These are phyloP conservation scores for Folsomia manolachei DNA, from an alignment of 2,888 invertebrate genomes.

Conservation along the genomic window DNA sequence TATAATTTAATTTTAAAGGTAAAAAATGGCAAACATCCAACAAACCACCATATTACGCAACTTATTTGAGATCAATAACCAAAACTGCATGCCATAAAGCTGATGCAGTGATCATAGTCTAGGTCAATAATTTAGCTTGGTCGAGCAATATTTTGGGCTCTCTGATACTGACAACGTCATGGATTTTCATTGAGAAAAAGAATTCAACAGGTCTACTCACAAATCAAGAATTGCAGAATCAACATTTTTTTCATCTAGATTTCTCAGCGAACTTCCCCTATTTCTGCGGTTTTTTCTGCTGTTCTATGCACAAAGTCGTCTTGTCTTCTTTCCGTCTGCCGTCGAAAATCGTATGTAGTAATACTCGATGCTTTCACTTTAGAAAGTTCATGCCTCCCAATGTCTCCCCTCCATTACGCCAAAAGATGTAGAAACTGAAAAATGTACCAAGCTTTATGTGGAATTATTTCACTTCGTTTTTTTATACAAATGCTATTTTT, in stretches of 20 bases:
- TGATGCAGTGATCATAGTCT: neutral
- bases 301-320: slow-evolving; percentile 39
- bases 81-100: no score
- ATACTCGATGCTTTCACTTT: no score
- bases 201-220: slow-evolving; percentile 48
- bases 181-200: slow-evolving; percentile 33
- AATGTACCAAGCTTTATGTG: no score
- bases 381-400: no score
- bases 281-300: slow-evolving; percentile 42
- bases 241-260: slow-evolving; percentile 45
- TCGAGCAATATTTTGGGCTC: neutral
- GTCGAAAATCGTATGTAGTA: no score
- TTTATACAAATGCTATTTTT: neutral
- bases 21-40: no score
- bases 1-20: no score
- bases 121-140: neutral
- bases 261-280: slow-evolving; percentile 40
- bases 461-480: no score
- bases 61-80: no score
- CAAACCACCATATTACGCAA: no score
- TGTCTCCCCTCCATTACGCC: no score
- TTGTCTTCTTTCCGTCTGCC: neutral
- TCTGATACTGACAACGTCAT: slow-evolving; percentile 10
- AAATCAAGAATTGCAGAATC: slow-evolving; percentile 48
- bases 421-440: no score